These are phyloP conservation scores for Paramormyrops kingsleyae DNA, from an alignment of 2,113 vertebrate species.

Conservation along the genomic window DNA sequence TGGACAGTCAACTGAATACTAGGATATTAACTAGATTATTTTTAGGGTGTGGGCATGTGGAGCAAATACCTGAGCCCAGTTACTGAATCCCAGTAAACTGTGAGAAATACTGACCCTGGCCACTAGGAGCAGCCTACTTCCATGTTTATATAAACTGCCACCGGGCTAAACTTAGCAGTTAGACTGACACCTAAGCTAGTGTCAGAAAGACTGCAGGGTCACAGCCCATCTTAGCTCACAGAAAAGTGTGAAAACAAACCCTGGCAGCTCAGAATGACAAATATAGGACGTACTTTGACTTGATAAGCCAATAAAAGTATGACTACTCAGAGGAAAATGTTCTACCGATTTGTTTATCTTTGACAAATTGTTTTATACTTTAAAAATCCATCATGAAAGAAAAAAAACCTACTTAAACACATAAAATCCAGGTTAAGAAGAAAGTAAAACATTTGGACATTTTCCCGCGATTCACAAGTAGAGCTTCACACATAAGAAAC, in stretches of 20 bases:
- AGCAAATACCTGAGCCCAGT: neutral
- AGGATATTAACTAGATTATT: slow-evolving; percentile 48
- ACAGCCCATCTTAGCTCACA: neutral
- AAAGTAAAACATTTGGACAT: neutral
- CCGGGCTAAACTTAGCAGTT: slow-evolving; percentile 50
- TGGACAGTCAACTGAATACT: slow-evolving; percentile 43
- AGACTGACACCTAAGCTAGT: slow-evolving; percentile 37
- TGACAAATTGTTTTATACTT: neutral
- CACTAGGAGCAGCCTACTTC: neutral
- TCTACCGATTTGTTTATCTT: neutral
- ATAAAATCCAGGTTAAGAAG: neutral
- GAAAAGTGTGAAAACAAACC: neutral
- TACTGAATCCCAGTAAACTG: neutral
- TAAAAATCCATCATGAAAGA: neutral
- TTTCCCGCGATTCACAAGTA: neutral
- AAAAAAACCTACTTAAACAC: neutral
- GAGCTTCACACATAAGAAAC: neutral
- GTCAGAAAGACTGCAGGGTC: neutral
- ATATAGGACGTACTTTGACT: neutral
- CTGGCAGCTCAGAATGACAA: neutral
- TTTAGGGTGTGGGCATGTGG: slow-evolving; percentile 31
- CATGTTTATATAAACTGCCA: neutral
- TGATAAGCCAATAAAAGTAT: neutral
- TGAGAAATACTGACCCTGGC: slow-evolving; percentile 17
- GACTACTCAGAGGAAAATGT: neutral